Evolutionary conservation across 2,888 invertebrate species (phyloP), one percentile per base, ranked within the genome.

Genomic region (Parnassius mnemosyne): DNA sequence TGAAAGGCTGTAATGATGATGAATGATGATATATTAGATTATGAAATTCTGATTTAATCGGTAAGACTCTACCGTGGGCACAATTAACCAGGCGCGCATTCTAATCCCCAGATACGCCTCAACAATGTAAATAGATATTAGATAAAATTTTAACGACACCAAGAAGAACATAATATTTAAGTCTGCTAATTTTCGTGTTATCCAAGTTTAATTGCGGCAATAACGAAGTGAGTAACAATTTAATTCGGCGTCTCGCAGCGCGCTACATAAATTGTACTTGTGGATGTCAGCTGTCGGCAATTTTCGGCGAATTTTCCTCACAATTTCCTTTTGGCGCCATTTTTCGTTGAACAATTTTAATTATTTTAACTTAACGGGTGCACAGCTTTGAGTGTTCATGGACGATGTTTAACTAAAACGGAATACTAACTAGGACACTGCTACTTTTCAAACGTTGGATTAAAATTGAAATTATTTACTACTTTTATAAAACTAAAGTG

Each of bases 281-380:
- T 80, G 79, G 86, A 87, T 88, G 90, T 89, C 90, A 89, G 85
- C 85, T 87, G 89, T 88, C 89, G 84, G 73, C 81, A 89, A 89
- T 83, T 89, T 87, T 79, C 66, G 69, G 79, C 74, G 76, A 87
- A 84, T 85, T 87, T 86, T 84, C 86, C 85, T 85, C 83, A 85
- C 89, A 89, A 90, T 89, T 87, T 88, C 87, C 83, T 85, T 81
- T 81, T 78, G 75, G 79, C 77, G 82, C 81, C 87, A 85, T 87
- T 88, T 87, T 85, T 83, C 83, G 83, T 70, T 72, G 80, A 85
- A 85, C 83, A 80, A 78, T 84, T 89, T 89, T 85, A 89, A 90
- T 89, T 89, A 86, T 85, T 84, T 84, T 16, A 57, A 57, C 85
- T 84, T 83, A 85, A 80, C 78, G 71, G 77, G 49, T 49, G 7